Evolutionary conservation across 2,113 vertebrate species (phyloP), one percentile per base, ranked within the genome.

Genomic region (Spilogale gracilis): DNA sequence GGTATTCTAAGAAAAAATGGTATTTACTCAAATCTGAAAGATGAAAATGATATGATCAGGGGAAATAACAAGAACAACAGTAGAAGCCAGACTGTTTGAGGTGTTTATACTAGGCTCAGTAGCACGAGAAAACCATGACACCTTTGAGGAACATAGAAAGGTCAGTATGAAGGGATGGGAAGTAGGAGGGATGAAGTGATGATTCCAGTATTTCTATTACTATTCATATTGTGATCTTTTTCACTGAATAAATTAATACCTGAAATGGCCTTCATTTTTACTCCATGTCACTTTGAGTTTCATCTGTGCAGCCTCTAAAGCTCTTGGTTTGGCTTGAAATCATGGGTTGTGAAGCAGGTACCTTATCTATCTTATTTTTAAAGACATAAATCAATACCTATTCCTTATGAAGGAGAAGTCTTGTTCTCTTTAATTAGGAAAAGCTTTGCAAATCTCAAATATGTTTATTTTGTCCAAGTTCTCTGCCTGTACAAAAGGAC

Each of bases 391-490:
- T 71, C 69, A 85, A 0, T 82, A 69, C 58, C 63, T 86, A 6
- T 5, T 78, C 23, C 38, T 86, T 63, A 11, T 50, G 50, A 92
- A 78, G 81, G 83, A 12, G 27, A 45, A 82, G 8, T 2, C 43
- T 67, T 85, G 16, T 73, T 91, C 38, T 94, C 14, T 91, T 94
- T 94, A 30, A 38, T 61, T 32, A 83, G 45, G 14, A 86, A 91
- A 91, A 85, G 5, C 12, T 81, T 67, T 45, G 43, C 38, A 67
- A 58, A 87, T 11, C 18, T 69, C 93, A 94, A 78, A 76, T 89
- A 48, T 43, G 38, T 91, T 85, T 84, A 20, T 87, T 86, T 95
- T 89, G 50, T 96, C 71, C 50, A 91, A 38, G 63, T 23, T 78
- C 60, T 81, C 54, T 85, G 18, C 16, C 30, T 81, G 61, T 32